These are phyloP conservation scores for Umimayanthus chanpuru DNA, from an alignment of 92 coral and sea anemone species.

Conservation along the genomic window DNA sequence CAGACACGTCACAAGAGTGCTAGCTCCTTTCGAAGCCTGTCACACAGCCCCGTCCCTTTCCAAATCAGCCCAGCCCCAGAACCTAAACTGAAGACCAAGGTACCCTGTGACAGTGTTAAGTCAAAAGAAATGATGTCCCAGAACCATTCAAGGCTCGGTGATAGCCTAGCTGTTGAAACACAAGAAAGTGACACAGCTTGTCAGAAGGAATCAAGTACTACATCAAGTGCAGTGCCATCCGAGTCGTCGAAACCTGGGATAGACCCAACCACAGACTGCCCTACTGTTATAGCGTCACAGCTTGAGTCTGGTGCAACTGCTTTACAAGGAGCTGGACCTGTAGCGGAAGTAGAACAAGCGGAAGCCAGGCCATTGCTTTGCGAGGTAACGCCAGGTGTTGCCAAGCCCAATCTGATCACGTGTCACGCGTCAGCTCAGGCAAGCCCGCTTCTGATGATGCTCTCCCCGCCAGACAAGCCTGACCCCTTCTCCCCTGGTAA, in stretches of 20 bases:
- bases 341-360: not conserved
- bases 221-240: not conserved
- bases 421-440: constrained; percentile 6
- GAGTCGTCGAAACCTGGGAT: not conserved
- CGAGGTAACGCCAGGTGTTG: constrained; percentile 17
- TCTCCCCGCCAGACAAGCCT: constrained; percentile 18
- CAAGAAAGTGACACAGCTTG: not conserved
- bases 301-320: not conserved
- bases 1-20: constrained; percentile 24
- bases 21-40: not conserved
- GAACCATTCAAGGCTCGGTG: not conserved
- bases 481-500: constrained; percentile 69
- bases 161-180: not conserved
- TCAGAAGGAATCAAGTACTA: not conserved
- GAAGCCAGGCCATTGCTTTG: constrained; percentile 5
- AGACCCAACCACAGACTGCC: not conserved
- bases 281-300: not conserved
- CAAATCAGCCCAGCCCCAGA: constrained; percentile 22
- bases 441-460: constrained; percentile 32
- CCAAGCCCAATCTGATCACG: not conserved
- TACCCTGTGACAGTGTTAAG: not conserved
- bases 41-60: constrained; percentile 30
- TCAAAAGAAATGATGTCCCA: not conserved
- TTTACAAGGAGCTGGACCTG: not conserved
- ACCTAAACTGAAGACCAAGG: not conserved